Percentiles rank a stretch among this genome's conserved stretches.
Conservation (phyloP, 2,888 invertebrate species). For the Drosophila nr. fundita region DNA sequence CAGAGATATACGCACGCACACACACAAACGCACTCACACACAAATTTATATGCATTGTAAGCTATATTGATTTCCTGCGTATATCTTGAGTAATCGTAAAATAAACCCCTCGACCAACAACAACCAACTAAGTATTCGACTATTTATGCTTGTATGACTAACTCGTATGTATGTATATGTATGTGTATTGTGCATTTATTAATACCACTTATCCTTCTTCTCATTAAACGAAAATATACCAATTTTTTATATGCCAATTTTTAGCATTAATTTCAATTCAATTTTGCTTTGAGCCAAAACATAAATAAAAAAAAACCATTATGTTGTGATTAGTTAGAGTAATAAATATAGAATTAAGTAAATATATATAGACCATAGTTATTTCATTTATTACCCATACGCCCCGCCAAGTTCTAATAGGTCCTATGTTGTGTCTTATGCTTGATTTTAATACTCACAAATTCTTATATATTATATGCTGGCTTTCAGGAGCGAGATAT, state of each 20-base stretch:
- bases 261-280: background rate
- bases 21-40: slow-evolving; percentile 12
- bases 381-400: slow-evolving; percentile 17
- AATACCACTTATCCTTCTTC: background rate
- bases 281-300: slow-evolving; percentile 12
- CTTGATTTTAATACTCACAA: background rate
- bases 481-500: background rate
- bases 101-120: slow-evolving; percentile 7
- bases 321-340: slow-evolving; percentile 15
- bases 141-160: slow-evolving; percentile 39
- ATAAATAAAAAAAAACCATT: background rate
- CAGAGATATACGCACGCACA: slow-evolving; percentile 12
- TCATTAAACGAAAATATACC: background rate
- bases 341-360: slow-evolving; percentile 17
- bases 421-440: background rate
- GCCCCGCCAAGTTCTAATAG: slow-evolving; percentile 10
- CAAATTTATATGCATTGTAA: slow-evolving; percentile 56
- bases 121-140: slow-evolving; percentile 27
- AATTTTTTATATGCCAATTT: background rate
- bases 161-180: slow-evolving; percentile 36
- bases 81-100: slow-evolving; percentile 62
- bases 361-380: slow-evolving; percentile 10
- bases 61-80: slow-evolving; percentile 74
- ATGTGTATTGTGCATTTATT: slow-evolving; percentile 35
- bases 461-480: background rate